These are phyloP conservation scores for Thereva unica DNA, from an alignment of 2,888 invertebrate species.

Conservation along the genomic window DNA sequence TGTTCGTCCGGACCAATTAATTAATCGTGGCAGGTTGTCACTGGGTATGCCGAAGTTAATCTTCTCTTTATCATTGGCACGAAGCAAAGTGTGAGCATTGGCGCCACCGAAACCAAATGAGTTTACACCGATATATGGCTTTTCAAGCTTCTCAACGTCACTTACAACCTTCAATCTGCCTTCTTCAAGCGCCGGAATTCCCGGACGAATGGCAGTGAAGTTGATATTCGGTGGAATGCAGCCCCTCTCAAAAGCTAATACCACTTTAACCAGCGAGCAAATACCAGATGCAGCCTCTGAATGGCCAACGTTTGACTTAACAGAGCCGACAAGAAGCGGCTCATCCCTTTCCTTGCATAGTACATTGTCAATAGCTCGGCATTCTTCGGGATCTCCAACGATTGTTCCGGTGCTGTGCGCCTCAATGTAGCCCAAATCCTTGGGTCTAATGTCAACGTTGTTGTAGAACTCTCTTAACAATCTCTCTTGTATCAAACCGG, in stretches of 20 bases:
- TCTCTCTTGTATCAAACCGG: slow-evolving; percentile 66
- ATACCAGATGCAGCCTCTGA: slow-evolving; percentile 85
- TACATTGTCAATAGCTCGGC: slow-evolving; percentile 78
- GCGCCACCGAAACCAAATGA: slow-evolving; percentile 95
- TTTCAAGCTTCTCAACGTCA: slow-evolving; percentile 70
- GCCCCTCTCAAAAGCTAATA: slow-evolving; percentile 80
- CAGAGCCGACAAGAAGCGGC: slow-evolving; percentile 83
- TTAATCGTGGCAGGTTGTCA: slow-evolving; percentile 73
- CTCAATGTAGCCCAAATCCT: slow-evolving; percentile 76
- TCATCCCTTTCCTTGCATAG: slow-evolving; percentile 75
- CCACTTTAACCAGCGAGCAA: slow-evolving; percentile 79
- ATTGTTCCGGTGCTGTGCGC: slow-evolving; percentile 84
- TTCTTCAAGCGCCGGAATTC: slow-evolving; percentile 65
- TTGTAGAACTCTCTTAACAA: slow-evolving; percentile 68
- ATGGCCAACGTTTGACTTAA: slow-evolving; percentile 94
- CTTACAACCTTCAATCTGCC: slow-evolving; percentile 73
- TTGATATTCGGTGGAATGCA: slow-evolving; percentile 86
- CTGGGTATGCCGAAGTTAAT: slow-evolving; percentile 64
- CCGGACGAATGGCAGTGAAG: slow-evolving; percentile 66
- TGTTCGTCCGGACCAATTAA: slow-evolving; percentile 78
- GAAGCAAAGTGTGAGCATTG: slow-evolving; percentile 64
- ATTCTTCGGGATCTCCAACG: slow-evolving; percentile 92
- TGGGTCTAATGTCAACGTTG: slow-evolving; percentile 72
- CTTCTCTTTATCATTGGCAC: slow-evolving; percentile 49
- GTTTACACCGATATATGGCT: slow-evolving; percentile 81